phyloP scores from a whole-genome alignment of 2,113 vertebrate species.

The Lonchura striata region DNA sequence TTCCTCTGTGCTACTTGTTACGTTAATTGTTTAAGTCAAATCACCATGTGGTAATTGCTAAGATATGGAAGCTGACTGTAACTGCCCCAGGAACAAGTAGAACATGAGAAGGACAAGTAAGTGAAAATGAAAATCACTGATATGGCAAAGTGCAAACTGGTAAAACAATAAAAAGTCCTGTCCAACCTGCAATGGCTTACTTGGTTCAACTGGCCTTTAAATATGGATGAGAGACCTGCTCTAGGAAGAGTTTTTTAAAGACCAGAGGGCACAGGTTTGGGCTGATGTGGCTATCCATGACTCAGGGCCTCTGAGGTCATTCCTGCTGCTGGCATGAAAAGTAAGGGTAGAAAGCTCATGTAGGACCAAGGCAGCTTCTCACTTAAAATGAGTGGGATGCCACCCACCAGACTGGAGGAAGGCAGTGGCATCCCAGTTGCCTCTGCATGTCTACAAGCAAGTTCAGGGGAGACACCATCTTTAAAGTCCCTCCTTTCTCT shows the following conservation, averaged over 20 bases:
- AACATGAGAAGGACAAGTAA: not conserved
- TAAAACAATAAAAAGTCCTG: not conserved
- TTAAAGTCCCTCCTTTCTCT: not conserved
- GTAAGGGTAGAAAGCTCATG: not conserved
- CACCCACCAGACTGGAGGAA: not conserved
- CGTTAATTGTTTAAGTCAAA: not conserved
- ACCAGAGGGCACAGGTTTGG: not conserved
- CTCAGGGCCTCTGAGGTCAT: not conserved
- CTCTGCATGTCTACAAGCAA: not conserved
- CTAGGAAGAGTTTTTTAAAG: not conserved
- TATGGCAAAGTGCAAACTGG: not conserved
- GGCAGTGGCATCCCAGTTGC: accelerated
- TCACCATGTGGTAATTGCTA: not conserved
- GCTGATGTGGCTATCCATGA: not conserved
- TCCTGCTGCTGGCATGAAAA: not conserved
- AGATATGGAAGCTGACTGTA: not conserved
- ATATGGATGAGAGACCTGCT: not conserved
- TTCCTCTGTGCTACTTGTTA: conserved; percentile 4
- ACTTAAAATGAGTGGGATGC: not conserved
- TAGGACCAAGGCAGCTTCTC: not conserved
- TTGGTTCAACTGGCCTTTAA: not conserved
- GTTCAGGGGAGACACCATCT: not conserved
- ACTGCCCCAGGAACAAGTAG: not conserved
- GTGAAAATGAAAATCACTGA: not conserved
- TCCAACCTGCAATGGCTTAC: not conserved